Base-by-base conservation (phyloP, 2,113 vertebrate species). In the Morone chrysops region DNA sequence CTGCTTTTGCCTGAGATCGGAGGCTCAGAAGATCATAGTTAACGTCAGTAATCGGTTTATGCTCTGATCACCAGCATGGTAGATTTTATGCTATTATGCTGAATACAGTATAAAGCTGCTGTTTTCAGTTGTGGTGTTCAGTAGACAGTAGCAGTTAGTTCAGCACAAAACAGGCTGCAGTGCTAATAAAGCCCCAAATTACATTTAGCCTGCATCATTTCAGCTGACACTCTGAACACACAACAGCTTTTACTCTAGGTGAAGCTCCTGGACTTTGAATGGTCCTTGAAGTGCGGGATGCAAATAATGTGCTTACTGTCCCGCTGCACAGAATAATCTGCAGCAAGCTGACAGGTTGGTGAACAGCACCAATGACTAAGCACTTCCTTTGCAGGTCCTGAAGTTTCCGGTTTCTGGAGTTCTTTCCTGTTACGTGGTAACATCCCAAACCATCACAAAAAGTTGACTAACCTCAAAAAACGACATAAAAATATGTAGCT, bases 21-120 rank as follows among this genome's bases (percentile, higher is more conserved):
- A 78, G 53, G 62, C 65, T 45, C 18, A 22, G 57, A 6, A 8
- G 41, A 61, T 61, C 38, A 14, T 16, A 31, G 73, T 41, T 5
- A 75, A 18, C 1, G 6, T 20, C 72, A 47, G 59, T 77, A 63
- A 81, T 76, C 45, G 20, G 54, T 72, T 78, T 59, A 31, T 41
- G 36, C 18, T 67, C 41, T 67, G 57, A n/a, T 18, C 17, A 14
- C 18, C 38, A 47, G 53, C 66, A 38, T 8, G 31, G 14, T 17
- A 3, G 14, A 61, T 18, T 78, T 66, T 57, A 38, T 45, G 31
- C n/a, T 60, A 53, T 59, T 62, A 41, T 17, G 40, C 18, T 0
- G 12, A 67, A 40, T 40, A 20, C 57, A 75, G 65, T 18, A 67
- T 47, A n/a, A n/a, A 50, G 62, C 54, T 47, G 47, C 48, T 59